Evolutionary conservation across 2,888 invertebrate genomes (phyloP), one percentile per base, ranked within the genome.

Genomic region (Ernsta delagoae): DNA sequence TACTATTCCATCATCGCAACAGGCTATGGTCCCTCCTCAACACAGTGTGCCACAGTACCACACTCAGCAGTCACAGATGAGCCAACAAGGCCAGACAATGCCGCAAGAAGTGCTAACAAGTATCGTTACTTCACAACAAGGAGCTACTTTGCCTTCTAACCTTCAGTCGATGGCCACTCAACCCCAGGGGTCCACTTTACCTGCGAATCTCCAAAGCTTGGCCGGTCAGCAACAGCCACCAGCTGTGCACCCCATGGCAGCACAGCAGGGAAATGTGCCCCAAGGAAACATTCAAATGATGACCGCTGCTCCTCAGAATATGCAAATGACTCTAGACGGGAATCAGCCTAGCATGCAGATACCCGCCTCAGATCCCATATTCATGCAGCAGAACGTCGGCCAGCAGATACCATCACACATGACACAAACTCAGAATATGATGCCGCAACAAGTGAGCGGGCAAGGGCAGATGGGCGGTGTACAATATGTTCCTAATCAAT

Each of bases 281-380:
- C 94, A 94, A 83, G 94, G 94, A 70, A 92, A 94, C 75, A 93
- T 95, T 75, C 94, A 95, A 76, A 92, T 95, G 87, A 94, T 95
- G 89, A 83, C 93, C 34, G 89, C 94, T 67, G 83, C 93, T 36
- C 88, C 92, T 57, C 94, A 93, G 83, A 93, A 92, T 84, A 92
- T 94, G 88, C 94, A 93, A 83, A 92, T 94, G 91, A 88, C 93
- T 82, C 87, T 94, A 80, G 94, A 94, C 84, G 90, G 88, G 83
- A 94, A 93, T 89, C 94, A 94, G 87, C 86, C 91, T 36, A 90
- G 88, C 81, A 93, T 94, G 93, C 94, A 93, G 87, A 92, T 94
- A 86, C 93, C 94, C 78, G 86, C 91, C 83, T 88, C 93, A 82
- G 93, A 93, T 82, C 89, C 91, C 70, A 93, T 93, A 80, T 93